A percentile compares a stretch with the other conserved stretches of the same genome.
These are phyloP conservation scores for Oryzias sinensis DNA, from an alignment of 2,797 vertebrate genomes.

Conservation along the genomic window DNA sequence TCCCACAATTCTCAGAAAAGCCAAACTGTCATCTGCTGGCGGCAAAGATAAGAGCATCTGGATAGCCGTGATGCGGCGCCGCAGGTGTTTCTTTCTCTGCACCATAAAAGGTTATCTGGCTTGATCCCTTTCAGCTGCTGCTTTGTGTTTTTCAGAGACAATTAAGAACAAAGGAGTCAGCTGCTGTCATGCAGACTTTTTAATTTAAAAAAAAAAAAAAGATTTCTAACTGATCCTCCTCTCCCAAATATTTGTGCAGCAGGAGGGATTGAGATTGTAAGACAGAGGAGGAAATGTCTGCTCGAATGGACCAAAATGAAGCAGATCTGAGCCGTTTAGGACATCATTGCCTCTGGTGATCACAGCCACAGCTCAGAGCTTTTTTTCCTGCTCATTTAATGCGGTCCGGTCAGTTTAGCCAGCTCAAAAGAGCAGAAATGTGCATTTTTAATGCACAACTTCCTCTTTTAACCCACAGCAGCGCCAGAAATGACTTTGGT, in stretches of 20 bases:
- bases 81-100: slow-evolving; percentile 46
- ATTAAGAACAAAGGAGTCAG: slow-evolving; percentile 19
- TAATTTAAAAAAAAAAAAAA: background rate
- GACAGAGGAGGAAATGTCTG: background rate
- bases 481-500: too few relatives aligned
- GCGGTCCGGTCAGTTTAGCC: too few relatives aligned
- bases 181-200: background rate
- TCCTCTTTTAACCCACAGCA: too few relatives aligned
- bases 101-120: slow-evolving; percentile 45
- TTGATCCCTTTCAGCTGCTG: slow-evolving; percentile 48
- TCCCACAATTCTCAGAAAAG: slow-evolving; percentile 65
- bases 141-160: slow-evolving; percentile 37
- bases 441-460: too few relatives aligned
- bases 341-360: background rate
- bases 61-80: slow-evolving; percentile 44
- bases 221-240: background rate
- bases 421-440: too few relatives aligned
- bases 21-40: slow-evolving; percentile 57
- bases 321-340: background rate
- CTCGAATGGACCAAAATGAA: background rate
- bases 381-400: too few relatives aligned
- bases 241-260: background rate
- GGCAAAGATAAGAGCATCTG: slow-evolving; percentile 62
- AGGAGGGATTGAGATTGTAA: background rate
- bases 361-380: too few relatives aligned